Percentiles rank a stretch among this genome's conserved stretches.
Evolutionary conservation across 2,113 vertebrate species (phyloP).

Genomic region (Chaetura pelagica): DNA sequence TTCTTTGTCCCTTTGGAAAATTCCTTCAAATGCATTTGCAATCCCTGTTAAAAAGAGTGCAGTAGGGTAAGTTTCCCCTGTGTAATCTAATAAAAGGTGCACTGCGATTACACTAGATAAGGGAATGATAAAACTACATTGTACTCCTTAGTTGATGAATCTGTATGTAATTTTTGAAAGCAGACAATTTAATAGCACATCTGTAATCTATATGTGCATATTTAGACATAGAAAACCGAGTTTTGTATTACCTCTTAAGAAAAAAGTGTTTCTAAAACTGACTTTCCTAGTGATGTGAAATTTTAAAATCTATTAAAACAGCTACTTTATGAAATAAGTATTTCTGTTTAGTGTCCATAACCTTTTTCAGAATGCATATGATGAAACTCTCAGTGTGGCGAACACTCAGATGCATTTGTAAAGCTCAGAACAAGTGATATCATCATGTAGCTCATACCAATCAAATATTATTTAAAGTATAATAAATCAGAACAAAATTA

Average conservation of each 20-base stretch:
- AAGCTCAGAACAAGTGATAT: slow-evolving; percentile 1
- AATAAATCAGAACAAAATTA: slow-evolving; percentile 63
- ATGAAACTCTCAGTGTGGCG: neutral
- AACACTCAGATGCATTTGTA: neutral
- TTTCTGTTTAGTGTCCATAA: neutral
- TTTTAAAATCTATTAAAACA: neutral
- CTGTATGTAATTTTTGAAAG: neutral
- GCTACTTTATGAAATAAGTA: neutral
- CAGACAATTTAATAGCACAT: neutral
- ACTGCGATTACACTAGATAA: neutral
- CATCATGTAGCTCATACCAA: slow-evolving; percentile 5
- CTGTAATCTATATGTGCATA: neutral
- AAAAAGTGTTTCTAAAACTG: neutral
- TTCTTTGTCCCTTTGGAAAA: neutral
- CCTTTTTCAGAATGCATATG: neutral
- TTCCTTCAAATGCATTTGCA: neutral
- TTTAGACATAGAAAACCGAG: neutral
- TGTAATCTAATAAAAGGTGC: neutral
- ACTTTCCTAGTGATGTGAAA: neutral
- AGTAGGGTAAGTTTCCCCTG: neutral
- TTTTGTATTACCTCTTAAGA: neutral
- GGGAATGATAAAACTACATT: neutral
- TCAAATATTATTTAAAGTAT: slow-evolving; percentile 51
- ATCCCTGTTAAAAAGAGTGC: neutral
- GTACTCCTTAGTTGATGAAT: neutral